Evolutionary conservation across 2,797 vertebrate species (phyloP).

Genomic region (Diceros bicornis): DNA sequence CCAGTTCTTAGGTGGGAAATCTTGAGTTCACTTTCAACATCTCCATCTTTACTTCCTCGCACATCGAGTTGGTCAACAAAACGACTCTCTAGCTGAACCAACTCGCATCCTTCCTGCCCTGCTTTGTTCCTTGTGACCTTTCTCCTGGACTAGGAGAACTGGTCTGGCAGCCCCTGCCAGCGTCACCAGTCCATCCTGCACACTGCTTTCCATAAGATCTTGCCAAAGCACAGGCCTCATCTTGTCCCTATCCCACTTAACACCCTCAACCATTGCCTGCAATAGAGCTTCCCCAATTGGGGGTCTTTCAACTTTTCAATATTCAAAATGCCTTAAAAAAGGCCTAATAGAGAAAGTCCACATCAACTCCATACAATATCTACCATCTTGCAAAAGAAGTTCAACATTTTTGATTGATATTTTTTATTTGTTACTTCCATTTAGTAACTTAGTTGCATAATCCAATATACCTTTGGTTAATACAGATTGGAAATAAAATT

Average conservation of each 20-base stretch:
- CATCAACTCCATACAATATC: neutral
- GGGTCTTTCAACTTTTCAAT: neutral
- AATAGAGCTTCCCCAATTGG: neutral
- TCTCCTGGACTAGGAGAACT: neutral
- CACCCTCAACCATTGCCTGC: neutral
- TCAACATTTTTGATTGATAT: neutral
- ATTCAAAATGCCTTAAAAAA: neutral
- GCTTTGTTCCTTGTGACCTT: neutral
- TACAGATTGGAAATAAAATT: slow-evolving; percentile 32
- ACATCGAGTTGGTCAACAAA: neutral
- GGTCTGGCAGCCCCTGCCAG: neutral
- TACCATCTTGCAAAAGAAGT: neutral
- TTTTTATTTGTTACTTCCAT: slow-evolving; percentile 57
- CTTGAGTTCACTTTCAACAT: slow-evolving; percentile 33
- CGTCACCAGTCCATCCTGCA: neutral
- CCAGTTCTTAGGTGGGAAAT: neutral
- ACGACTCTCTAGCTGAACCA: neutral
- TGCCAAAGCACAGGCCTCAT: neutral
- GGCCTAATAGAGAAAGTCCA: neutral
- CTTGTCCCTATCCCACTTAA: neutral
- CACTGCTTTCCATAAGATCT: neutral
- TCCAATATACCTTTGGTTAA: slow-evolving; percentile 30
- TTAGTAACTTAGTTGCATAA: slow-evolving; percentile 22
- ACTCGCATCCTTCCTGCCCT: neutral
- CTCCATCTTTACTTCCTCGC: slow-evolving; percentile 45